Conservation (phyloP, 1,140 invertebrate genomes). For the Apis florea region DNA sequence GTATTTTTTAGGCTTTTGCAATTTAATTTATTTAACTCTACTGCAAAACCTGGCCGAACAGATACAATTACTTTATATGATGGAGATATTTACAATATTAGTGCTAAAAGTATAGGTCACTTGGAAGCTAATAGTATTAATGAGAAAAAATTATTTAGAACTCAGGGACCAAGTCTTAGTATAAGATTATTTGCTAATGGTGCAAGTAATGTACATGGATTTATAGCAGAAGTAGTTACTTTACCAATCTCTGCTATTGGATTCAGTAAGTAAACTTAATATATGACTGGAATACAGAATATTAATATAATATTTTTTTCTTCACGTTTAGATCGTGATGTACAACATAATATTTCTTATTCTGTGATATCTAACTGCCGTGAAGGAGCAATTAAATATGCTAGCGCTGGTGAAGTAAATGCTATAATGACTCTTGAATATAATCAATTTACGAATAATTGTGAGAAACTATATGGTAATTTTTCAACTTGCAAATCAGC, state of each 20-base stretch:
- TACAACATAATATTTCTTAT: conserved; percentile 94
- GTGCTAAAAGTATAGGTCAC: conserved; percentile 86
- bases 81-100: conserved; percentile 94
- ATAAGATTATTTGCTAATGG: conserved; percentile 96
- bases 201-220: conserved; percentile 95
- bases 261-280: conserved; percentile 85
- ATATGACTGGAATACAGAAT: background rate
- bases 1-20: conserved; percentile 87
- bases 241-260: conserved; percentile 94
- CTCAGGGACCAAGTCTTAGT: conserved; percentile 90
- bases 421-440: conserved; percentile 94
- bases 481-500: conserved; percentile 93
- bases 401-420: conserved; percentile 96
- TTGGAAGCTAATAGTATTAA: conserved; percentile 86
- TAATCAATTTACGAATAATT: conserved; percentile 94
- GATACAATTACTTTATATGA: conserved; percentile 95
- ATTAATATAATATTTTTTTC: background rate
- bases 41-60: conserved; percentile 87
- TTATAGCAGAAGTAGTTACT: conserved; percentile 98
- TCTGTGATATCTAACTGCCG: conserved; percentile 91
- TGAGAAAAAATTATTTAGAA: conserved; percentile 89
- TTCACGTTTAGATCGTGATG: conserved; percentile 88
- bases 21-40: conserved; percentile 96
- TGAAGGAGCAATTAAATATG: conserved; percentile 93
- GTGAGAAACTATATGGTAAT: conserved; percentile 95